Evolutionary conservation across 2,888 invertebrate species (phyloP).

Genomic region (Alloscopus bannaensis): DNA sequence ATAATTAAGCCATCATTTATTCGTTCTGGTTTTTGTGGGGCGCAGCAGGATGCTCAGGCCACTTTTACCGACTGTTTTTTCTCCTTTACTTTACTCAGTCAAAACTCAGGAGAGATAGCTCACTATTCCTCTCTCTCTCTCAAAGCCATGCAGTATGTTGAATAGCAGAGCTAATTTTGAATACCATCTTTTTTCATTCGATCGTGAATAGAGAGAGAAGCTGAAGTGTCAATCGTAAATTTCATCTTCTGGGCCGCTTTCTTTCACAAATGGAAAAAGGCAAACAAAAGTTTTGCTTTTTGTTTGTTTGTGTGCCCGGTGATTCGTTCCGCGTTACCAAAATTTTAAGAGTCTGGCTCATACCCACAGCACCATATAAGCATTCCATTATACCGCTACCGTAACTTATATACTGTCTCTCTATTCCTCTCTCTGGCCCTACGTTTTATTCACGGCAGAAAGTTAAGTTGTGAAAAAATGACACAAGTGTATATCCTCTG

Average conservation of each 20-base stretch:
- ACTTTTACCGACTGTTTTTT: conserved; percentile 30
- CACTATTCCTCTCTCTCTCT: conserved; percentile 5
- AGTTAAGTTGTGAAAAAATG: conserved; percentile 10
- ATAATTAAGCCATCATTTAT: conserved; percentile 74
- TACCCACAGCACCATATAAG: too few relatives aligned
- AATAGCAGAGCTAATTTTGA: conserved; percentile 73
- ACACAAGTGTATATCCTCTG: conserved; percentile 45
- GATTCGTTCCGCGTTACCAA: too few relatives aligned
- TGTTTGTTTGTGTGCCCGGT: too few relatives aligned
- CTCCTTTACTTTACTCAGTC: conserved; percentile 5
- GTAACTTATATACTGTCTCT: too few relatives aligned
- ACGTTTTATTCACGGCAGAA: background rate
- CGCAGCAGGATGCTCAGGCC: conserved; percentile 69
- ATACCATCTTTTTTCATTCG: conserved; percentile 66
- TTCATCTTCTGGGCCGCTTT: conserved; percentile 27
- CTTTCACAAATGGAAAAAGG: conserved; percentile 37
- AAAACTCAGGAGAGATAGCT: background rate
- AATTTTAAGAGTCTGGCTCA: too few relatives aligned
- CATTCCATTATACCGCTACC: too few relatives aligned
- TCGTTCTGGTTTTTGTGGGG: conserved; percentile 72
- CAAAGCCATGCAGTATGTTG: conserved; percentile 50
- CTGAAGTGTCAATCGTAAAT: conserved; percentile 65
- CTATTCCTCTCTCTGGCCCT: background rate
- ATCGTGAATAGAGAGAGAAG: background rate
- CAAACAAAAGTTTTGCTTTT: conserved; percentile 44